phyloP scores from a whole-genome alignment of 1,140 invertebrate genomes.

The Micrasema longulum region DNA sequence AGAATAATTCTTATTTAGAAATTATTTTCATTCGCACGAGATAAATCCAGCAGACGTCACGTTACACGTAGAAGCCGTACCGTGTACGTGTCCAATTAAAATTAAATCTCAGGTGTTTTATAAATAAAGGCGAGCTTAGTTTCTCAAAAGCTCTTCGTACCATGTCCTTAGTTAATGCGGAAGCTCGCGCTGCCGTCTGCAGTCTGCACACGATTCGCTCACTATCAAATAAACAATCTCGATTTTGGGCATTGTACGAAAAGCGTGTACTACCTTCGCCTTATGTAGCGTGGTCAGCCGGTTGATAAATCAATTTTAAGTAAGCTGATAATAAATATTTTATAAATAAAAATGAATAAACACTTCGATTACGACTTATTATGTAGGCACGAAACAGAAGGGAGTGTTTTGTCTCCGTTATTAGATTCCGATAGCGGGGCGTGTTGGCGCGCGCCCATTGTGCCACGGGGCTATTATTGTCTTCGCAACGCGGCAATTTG shows the following conservation, averaged over 20 bases:
- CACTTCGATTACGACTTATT: too few relatives aligned
- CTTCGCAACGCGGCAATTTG: slow-evolving; percentile 2
- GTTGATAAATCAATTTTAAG: too few relatives aligned
- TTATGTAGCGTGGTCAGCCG: too few relatives aligned
- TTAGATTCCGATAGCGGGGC: slow-evolving; percentile 8
- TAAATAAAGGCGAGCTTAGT: slow-evolving; percentile 15
- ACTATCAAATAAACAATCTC: neutral
- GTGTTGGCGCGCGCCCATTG: slow-evolving; percentile 34
- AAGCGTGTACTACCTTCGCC: neutral
- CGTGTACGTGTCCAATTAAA: slow-evolving; percentile 22
- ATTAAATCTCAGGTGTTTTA: slow-evolving; percentile 10
- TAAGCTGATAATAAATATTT: too few relatives aligned
- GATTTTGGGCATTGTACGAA: slow-evolving; percentile 8
- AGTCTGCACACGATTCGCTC: slow-evolving; percentile 3
- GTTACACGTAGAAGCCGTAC: neutral
- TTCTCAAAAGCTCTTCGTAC: slow-evolving; percentile 12
- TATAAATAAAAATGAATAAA: too few relatives aligned
- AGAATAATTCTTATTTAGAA: too few relatives aligned
- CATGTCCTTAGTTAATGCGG: slow-evolving; percentile 3
- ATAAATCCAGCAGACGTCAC: too few relatives aligned
- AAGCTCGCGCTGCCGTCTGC: slow-evolving; percentile 4
- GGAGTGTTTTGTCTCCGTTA: too few relatives aligned
- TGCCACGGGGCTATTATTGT: slow-evolving; percentile 18
- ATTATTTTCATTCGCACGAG: neutral
- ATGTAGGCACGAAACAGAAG: too few relatives aligned